Evolutionary conservation across 2,888 invertebrate species (phyloP).

Genomic region (Danaus chrysippus): DNA sequence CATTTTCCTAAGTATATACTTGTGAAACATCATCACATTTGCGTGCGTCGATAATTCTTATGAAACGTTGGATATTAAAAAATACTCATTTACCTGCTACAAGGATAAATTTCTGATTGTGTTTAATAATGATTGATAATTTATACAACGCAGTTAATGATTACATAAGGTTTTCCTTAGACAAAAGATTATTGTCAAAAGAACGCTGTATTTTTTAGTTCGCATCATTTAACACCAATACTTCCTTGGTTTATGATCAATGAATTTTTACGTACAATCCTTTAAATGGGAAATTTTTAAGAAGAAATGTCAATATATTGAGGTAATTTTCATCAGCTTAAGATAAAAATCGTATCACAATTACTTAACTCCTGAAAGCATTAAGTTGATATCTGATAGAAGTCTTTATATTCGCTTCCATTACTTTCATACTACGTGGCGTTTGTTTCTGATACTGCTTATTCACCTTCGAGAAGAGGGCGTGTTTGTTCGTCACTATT

Average conservation of each 20-base stretch:
- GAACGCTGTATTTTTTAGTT: too few species aligned
- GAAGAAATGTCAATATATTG: too few species aligned
- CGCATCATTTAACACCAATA: too few species aligned
- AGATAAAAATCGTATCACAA: too few species aligned
- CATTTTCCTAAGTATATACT: not conserved
- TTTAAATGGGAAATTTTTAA: too few species aligned
- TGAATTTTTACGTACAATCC: too few species aligned
- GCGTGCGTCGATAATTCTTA: not conserved
- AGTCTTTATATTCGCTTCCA: not conserved
- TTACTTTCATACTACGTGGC: not conserved
- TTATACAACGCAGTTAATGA: not conserved
- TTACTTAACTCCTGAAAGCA: too few species aligned
- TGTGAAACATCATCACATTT: not conserved
- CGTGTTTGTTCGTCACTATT: slow-evolving; percentile 32
- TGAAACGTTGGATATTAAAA: not conserved
- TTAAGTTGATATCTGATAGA: too few species aligned
- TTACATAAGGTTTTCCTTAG: not conserved
- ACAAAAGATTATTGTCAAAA: too few species aligned
- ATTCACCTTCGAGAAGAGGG: slow-evolving; percentile 28
- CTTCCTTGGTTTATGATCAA: too few species aligned
- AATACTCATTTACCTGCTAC: not conserved
- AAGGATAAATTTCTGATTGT: not conserved
- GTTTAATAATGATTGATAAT: not conserved
- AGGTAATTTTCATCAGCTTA: too few species aligned
- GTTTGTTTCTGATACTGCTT: slow-evolving; percentile 6